Evolutionary conservation across 2,113 vertebrate species (phyloP), one percentile per base, ranked within the genome.

Genomic region (Penelope pileata): DNA sequence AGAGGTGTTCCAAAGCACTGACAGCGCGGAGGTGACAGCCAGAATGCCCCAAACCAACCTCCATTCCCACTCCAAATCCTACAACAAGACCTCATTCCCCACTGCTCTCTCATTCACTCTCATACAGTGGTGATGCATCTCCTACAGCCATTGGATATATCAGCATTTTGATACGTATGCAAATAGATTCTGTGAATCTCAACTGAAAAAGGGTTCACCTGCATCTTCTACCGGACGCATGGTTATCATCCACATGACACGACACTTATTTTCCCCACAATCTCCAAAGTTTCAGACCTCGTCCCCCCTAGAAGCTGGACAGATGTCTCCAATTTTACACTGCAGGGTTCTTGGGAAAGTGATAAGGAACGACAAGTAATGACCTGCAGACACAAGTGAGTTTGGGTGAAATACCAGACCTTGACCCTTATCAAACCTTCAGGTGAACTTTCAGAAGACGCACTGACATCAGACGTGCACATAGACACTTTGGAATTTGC

Each of bases 1-100:
- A 69, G 58, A 3, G 4, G 48, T 12, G 12, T 15, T 29, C 63
- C 12, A 47, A 36, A 23, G 18, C 12, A 6, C 45, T 0, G 0
- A 9, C 7, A 16, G 47, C 4, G 8, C 32, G 43, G 72, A 1
- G 0, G 17, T 6, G 16, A 59, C 30, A 68, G 24, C 6, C 72
- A 76, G 78, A 4, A 10, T 1, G 10, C 29, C 38, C 27, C 16
- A 9, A 42, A 50, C 7, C 8, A 77, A 69, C 15, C 30, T 29
- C 32, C 23, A 9, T 17, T 17, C 34, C 62, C 26, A 19, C 10
- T 59, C 24, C 10, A 21, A 32, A 4, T 14, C 21, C 30, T 34
- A 64, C 0, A 1, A 22, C 6, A 40, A 26, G 14, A 59, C 3
- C 23, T 21, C 5, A 34, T 24, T 56, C 42, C 40, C n/a, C 3